Base-by-base conservation (phyloP, 2,888 invertebrate species). In the Trachelus stipa region DNA sequence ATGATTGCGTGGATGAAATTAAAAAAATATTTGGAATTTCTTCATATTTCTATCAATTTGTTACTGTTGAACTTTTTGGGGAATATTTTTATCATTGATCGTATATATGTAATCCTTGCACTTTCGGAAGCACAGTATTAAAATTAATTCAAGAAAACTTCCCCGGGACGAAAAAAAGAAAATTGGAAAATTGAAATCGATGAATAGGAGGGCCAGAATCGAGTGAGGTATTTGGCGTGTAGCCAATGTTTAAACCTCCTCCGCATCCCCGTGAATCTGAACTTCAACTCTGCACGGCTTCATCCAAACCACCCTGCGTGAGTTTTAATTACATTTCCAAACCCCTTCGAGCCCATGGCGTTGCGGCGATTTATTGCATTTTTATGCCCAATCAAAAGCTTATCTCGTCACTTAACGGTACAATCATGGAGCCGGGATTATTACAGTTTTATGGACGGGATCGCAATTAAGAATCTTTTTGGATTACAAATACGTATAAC, bases 311-410 rank as follows among this genome's bases (percentile, higher is more conserved):
- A 37, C 74, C 74, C 35, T 78, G 76, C 77, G 81, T 76, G 79
- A 80, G 81, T 83, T 87, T 87, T 87, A 85, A 88, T 87, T 87
- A 84, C 84, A 80, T 80, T 85, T 82, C 79, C 79, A 78, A 79
- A 79, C 73, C 80, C 75, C 73, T 77, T 12, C 6, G 69, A 31
- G 33, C 40, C 15, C 33, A 4, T 37, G 12, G 30, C 74, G 77
- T 77, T 69, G 23, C 77, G 73, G 56, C 56, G 78, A 80, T 86
- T 86, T 84, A 85, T 85, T 81, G 83, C 82, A 76, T 73, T 84
- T 84, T 86, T 83, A 79, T 81, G 69, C 74, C 69, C 81, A 79
- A 84, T 83, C 82, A 78, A 78, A 79, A 80, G 76, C 78, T 79
- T 78, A 80, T 71, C 56, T 56, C 74, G 73, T 68, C 69, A 35